Conservation (phyloP, 2,888 invertebrate genomes). For the Dermolepida albohirtum region DNA sequence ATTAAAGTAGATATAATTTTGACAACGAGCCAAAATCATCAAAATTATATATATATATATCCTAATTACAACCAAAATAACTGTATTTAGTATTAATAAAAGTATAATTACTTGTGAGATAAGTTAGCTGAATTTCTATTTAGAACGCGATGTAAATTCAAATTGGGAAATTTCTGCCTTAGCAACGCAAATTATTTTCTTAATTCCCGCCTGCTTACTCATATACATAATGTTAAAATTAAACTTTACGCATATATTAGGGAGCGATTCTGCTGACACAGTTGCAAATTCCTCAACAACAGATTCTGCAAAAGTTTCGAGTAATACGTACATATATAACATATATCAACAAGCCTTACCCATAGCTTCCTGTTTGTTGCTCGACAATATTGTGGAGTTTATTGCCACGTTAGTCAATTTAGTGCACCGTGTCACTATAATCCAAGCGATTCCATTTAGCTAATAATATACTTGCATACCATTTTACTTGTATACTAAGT, state of each 20-base stretch:
- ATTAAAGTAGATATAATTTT: constrained; percentile 28
- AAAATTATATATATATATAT: constrained; percentile 42
- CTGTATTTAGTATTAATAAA: constrained; percentile 40
- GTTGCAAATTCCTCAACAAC: constrained; percentile 22
- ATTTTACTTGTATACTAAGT: too few relatives aligned
- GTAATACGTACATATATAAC: constrained; percentile 2
- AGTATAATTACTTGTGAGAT: constrained; percentile 41
- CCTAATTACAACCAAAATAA: constrained; percentile 38
- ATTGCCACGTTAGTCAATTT: constrained; percentile 6
- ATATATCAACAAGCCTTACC: background rate
- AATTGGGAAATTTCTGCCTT: constrained; percentile 35
- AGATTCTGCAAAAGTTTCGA: constrained; percentile 13
- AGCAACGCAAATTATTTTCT: constrained; percentile 27
- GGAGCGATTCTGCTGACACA: constrained; percentile 11
- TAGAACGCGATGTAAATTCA: constrained; percentile 33
- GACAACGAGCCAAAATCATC: constrained; percentile 24
- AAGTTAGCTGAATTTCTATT: constrained; percentile 39
- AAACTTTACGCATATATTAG: constrained; percentile 20
- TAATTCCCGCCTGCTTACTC: constrained; percentile 12
- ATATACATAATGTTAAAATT: constrained; percentile 30
- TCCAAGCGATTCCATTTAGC: background rate
- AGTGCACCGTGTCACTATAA: background rate
- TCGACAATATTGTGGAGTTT: constrained; percentile 4
- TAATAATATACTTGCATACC: too few relatives aligned
- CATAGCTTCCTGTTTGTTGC: background rate